Evolutionary conservation across 92 coral and sea anemone species (phyloP).

Genomic region (Parazoanthus swiftii): DNA sequence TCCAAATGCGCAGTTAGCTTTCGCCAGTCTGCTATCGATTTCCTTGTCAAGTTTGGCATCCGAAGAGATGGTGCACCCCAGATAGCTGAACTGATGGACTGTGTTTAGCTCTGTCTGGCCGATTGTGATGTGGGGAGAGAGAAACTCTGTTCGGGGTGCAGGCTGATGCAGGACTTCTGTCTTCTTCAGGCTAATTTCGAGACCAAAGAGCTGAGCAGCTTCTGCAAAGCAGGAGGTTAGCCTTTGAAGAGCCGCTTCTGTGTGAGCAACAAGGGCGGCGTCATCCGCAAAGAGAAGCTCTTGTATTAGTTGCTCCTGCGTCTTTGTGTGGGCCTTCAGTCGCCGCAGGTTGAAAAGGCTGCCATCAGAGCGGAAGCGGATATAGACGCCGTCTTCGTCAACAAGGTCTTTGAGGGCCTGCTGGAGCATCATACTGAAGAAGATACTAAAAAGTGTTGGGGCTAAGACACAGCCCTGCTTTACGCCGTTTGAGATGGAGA

Average conservation of each 20-base stretch:
- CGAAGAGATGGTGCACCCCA: conserved; percentile 28
- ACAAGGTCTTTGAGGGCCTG: conserved; percentile 41
- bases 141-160: neutral
- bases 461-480: too few relatives aligned
- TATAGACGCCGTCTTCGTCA: conserved; percentile 28
- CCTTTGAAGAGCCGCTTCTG: conserved; percentile 26
- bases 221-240: conserved; percentile 7
- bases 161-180: neutral
- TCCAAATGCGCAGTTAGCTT: conserved; percentile 24
- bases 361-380: conserved; percentile 44
- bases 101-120: conserved; percentile 27
- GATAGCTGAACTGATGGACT: conserved; percentile 31
- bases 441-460: neutral
- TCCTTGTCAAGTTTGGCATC: conserved; percentile 38
- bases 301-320: conserved; percentile 33
- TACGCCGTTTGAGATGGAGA: too few relatives aligned
- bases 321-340: conserved; percentile 54
- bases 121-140: conserved; percentile 17
- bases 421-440: neutral
- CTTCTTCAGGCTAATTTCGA: too few relatives aligned
- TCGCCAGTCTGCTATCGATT: conserved; percentile 10
- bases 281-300: conserved; percentile 54
- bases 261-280: conserved; percentile 17
- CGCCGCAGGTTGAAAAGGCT: conserved; percentile 51
- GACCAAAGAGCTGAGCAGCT: neutral